Percentiles rank a stretch among this genome's conserved stretches.
These are phyloP conservation scores for Alexandromys fortis DNA, from an alignment of 2,113 vertebrate genomes.

Conservation along the genomic window DNA sequence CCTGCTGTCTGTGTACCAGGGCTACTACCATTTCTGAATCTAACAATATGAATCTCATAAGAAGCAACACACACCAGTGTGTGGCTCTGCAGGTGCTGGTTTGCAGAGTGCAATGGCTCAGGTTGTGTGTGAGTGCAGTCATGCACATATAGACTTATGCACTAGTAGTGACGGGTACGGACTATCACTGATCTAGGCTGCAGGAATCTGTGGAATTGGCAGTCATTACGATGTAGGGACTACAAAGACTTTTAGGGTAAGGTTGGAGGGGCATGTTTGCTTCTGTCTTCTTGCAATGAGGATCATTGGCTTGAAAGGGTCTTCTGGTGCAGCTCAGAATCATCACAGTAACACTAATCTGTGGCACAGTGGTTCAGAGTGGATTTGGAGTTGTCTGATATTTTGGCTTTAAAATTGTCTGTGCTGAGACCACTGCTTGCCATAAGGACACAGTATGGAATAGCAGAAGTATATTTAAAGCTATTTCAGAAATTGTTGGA, in stretches of 20 bases:
- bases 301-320: not conserved
- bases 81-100: not conserved
- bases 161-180: not conserved
- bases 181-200: not conserved
- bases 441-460: no score
- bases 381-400: not conserved
- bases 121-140: not conserved
- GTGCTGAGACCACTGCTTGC: not conserved
- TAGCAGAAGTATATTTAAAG: not conserved
- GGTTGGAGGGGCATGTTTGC: not conserved
- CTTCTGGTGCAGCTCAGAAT: not conserved
- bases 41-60: not conserved
- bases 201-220: not conserved
- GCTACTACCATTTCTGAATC: not conserved
- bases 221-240: not conserved
- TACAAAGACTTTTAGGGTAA: not conserved
- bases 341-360: not conserved
- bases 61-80: not conserved
- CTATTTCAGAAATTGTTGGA: not conserved
- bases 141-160: not conserved
- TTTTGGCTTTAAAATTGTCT: not conserved
- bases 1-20: fast-evolving
- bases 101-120: not conserved
- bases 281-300: not conserved
- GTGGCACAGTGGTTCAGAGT: not conserved